Evolutionary conservation across 2,888 invertebrate species (phyloP).

Genomic region (Cataglyphis cursor): DNA sequence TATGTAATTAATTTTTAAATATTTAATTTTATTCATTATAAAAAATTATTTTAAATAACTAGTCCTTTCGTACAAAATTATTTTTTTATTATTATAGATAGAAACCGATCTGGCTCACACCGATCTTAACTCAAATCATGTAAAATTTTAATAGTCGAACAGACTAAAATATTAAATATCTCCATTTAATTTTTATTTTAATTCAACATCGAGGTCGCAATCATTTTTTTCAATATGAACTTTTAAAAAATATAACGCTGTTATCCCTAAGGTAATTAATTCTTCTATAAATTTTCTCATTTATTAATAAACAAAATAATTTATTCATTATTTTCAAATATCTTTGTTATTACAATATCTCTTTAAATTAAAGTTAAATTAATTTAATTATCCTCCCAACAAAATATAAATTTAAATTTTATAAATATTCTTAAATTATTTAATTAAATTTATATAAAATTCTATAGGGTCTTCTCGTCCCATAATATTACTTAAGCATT

Average conservation of each 20-base stretch:
- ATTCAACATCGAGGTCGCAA: constrained; percentile 97
- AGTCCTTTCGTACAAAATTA: too few relatives aligned
- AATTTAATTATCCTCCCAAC: constrained; percentile 91
- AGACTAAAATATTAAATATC: constrained; percentile 91
- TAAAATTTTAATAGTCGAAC: constrained; percentile 91
- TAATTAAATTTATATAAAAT: constrained; percentile 88
- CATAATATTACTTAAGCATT: constrained; percentile 90
- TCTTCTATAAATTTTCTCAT: constrained; percentile 87
- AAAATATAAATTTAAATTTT: constrained; percentile 87
- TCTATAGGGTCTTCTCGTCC: constrained; percentile 94
- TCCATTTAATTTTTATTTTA: constrained; percentile 91
- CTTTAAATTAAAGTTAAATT: constrained; percentile 85
- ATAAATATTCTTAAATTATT: too few relatives aligned
- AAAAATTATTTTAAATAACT: too few relatives aligned
- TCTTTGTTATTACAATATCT: too few relatives aligned
- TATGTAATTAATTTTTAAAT: too few relatives aligned
- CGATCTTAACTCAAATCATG: too few relatives aligned
- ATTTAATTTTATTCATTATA: too few relatives aligned
- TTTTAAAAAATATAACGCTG: constrained; percentile 88
- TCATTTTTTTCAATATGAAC: constrained; percentile 91
- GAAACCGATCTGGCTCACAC: constrained; percentile 93
- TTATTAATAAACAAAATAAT: constrained; percentile 82
- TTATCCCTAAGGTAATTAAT: constrained; percentile 95
- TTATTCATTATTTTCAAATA: too few relatives aligned
- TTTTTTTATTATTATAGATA: constrained; percentile 92